A percentile compares a stretch with the other conserved stretches of the same genome.
These are phyloP conservation scores for Dorcus parallelipipedus DNA, from an alignment of 2,888 invertebrate species.

Conservation along the genomic window DNA sequence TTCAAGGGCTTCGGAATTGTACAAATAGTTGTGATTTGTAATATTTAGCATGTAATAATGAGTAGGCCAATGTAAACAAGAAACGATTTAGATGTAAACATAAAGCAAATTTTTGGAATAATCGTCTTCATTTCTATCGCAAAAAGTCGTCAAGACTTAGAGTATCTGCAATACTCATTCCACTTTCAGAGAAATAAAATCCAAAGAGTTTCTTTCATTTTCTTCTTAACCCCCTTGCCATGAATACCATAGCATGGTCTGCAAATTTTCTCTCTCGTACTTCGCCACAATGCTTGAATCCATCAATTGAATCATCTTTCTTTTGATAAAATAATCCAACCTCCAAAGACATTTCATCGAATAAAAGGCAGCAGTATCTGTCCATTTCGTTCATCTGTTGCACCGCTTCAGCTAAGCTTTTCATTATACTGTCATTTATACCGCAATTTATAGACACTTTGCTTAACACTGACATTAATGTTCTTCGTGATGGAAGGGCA, in stretches of 20 bases:
- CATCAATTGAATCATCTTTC: conserved; percentile 4
- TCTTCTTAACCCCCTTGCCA: conserved; percentile 15
- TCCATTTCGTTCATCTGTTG: background rate
- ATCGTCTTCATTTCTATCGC: no score
- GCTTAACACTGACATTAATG: conserved; percentile 9
- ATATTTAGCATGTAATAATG: no score
- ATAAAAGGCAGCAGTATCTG: conserved; percentile 11
- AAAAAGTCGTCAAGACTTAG: no score
- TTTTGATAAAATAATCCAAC: conserved; percentile 1
- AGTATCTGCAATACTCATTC: background rate
- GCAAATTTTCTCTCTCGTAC: conserved; percentile 3
- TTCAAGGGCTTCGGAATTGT: no score
- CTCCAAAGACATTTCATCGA: conserved; percentile 17
- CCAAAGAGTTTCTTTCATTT: conserved; percentile 20
- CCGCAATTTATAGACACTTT: conserved; percentile 14
- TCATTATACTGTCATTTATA: conserved; percentile 7
- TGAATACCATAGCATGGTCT: conserved; percentile 16
- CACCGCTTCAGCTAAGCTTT: background rate
- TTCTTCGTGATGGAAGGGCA: conserved; percentile 17
- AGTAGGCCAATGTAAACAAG: no score
- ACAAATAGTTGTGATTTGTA: no score
- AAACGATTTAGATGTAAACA: no score
- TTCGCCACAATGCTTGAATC: conserved; percentile 11
- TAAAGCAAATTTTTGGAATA: no score
- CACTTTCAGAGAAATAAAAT: conserved; percentile 11